Base-by-base conservation (phyloP, 2,797 vertebrate genomes). In the Trachops cirrhosus region DNA sequence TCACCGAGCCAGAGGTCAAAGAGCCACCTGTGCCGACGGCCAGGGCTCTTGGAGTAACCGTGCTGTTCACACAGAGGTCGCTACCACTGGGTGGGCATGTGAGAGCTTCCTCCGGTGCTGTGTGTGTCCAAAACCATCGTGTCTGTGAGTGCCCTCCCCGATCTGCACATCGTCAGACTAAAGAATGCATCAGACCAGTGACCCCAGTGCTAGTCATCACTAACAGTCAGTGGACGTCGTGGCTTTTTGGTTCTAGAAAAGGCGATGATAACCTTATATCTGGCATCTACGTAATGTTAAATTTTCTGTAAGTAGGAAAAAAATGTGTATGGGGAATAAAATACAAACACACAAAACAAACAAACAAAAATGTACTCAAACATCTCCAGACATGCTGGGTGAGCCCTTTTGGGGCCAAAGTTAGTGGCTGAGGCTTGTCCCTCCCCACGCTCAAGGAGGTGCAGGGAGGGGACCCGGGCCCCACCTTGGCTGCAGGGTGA, bases 371-470 rank as follows among this genome's bases (percentile, higher is more conserved):
- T 54, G 6, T 19, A 57, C 67, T 48, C 12, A 46, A 41, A 6
- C 32, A 9, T 64, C 50, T 48, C 14, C 7, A 77, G 48, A 21
- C 21, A 18, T 14, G 26, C 14, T 29, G 0, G 4, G 39, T 34
- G 52, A n/a, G 16, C 12, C 21, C 50, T 71, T 75, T 22, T 6
- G 62, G 50, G 4, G 24, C n/a, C 7, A 24, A 14, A 54, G 32
- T 9, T 6, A 39, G 21, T 73, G 10, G 0, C 3, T 22, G 77
- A 52, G n/a, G 44, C 37, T 46, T 48, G 10, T 7, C 5, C 4
- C 5, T 22, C 50, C 52, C 1, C 8, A 2, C 2, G 34, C 16
- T 9, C 14, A 0, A 24, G n/a, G 34, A 4, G 74, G 74, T 10
- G 2, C 32, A 12, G 6, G 6, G 32, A 22, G 16, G 29, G 15